These are phyloP conservation scores for Hypomesus transpacificus DNA, from an alignment of 2,113 vertebrate genomes.

Conservation along the genomic window DNA sequence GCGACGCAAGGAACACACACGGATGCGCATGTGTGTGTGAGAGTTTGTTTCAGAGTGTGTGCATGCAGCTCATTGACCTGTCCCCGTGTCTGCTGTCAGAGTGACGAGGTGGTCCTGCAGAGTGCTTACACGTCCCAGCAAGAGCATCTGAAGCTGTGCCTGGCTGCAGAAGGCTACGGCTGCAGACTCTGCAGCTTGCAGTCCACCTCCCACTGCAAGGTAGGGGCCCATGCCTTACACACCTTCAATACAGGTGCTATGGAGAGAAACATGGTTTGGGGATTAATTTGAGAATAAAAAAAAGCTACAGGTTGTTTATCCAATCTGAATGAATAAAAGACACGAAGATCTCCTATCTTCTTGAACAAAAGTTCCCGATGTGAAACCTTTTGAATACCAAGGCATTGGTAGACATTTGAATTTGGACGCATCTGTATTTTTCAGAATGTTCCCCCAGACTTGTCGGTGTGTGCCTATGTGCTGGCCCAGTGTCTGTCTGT, in stretches of 20 bases:
- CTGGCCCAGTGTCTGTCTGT: slow-evolving; percentile 71
- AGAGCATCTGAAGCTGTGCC: slow-evolving; percentile 87
- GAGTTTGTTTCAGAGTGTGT: slow-evolving; percentile 18
- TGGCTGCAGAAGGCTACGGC: slow-evolving; percentile 91
- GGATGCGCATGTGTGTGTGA: not conserved
- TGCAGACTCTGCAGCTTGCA: slow-evolving; percentile 88
- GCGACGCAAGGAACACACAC: too few species aligned
- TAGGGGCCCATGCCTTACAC: slow-evolving; percentile 42
- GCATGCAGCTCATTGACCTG: not conserved
- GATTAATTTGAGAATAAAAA: too few species aligned
- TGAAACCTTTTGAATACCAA: too few species aligned
- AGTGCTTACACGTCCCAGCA: slow-evolving; percentile 81
- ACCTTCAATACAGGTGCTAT: too few species aligned
- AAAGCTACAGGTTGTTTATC: too few species aligned
- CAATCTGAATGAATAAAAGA: too few species aligned
- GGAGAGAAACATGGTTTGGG: too few species aligned
- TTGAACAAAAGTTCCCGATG: too few species aligned
- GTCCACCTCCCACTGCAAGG: slow-evolving; percentile 91
- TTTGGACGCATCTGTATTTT: slow-evolving; percentile 1
- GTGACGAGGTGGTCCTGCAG: slow-evolving; percentile 90
- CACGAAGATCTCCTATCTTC: too few species aligned
- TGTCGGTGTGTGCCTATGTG: slow-evolving; percentile 69
- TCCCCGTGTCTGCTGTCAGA: slow-evolving; percentile 61
- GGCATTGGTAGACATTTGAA: too few species aligned
- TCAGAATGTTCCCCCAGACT: slow-evolving; percentile 74